Evolutionary conservation across 1,140 invertebrate genomes (phyloP).

Genomic region (Lordiphosa stackelbergi): DNA sequence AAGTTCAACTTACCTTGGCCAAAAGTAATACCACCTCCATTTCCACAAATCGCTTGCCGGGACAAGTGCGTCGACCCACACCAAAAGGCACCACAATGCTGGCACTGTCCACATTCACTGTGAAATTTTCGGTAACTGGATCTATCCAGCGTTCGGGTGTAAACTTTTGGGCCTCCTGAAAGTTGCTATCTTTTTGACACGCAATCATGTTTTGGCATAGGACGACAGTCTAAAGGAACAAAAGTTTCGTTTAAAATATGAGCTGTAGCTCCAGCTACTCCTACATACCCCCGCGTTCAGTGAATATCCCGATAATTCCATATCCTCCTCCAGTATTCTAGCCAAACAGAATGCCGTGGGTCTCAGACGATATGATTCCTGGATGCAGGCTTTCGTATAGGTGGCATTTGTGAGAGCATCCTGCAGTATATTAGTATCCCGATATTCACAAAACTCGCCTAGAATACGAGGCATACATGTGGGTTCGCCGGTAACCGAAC

Average conservation of each 20-base stretch:
- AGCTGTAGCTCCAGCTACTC: no score
- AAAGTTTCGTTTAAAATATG: no score
- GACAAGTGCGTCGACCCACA: constrained; percentile 87
- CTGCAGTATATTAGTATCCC: constrained; percentile 80
- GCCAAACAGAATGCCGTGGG: constrained; percentile 91
- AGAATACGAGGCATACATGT: constrained; percentile 85
- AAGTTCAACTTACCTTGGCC: constrained; percentile 80
- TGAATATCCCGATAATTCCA: constrained; percentile 86
- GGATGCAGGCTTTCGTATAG: constrained; percentile 91
- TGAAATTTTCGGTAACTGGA: constrained; percentile 67
- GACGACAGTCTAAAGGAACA: constrained; percentile 86
- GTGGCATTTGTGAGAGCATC: constrained; percentile 82
- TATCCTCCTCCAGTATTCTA: constrained; percentile 86
- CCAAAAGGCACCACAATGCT: constrained; percentile 92
- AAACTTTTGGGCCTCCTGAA: constrained; percentile 85
- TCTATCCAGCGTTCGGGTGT: constrained; percentile 90
- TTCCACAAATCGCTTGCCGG: constrained; percentile 89
- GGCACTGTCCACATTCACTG: constrained; percentile 72
- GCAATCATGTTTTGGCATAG: constrained; percentile 91
- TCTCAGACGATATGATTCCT: constrained; percentile 89
- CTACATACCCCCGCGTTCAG: constrained; percentile 86
- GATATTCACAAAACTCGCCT: constrained; percentile 83
- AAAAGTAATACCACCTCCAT: constrained; percentile 86
- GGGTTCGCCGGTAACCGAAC: constrained; percentile 84
- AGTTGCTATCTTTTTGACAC: constrained; percentile 87